Base-by-base conservation (phyloP, 2,797 vertebrate species). In the Centroberyx gerrardi region DNA sequence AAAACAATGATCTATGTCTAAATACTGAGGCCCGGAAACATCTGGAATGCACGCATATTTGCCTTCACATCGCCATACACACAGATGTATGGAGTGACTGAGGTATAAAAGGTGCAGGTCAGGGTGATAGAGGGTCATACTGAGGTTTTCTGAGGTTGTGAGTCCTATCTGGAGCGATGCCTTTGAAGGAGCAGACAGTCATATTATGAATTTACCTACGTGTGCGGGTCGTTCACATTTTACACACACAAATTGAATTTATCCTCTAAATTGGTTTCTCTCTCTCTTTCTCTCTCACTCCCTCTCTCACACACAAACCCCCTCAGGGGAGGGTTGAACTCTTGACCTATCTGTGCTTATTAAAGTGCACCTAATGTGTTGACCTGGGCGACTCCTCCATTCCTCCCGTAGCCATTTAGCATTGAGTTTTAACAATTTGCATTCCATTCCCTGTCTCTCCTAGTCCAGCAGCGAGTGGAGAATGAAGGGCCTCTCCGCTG, bases 291-390 rank as follows among this genome's bases (percentile, higher is more conserved):
- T 54, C 59, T 58, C 27, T 49, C 29, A 58, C 66, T 44, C 28
- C 60, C 58, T 54, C 42, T 15, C 66, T 29, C 73, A 82, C 62
- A 59, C 49, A 49, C 67, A 56, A 38, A 38, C 1, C 42, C 44
- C 48, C 44, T 76, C 64, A 61, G 49, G 72, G 80, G 70, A 92
- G 56, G 61, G 42, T 87, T 91, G 87, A 86, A 91, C 56, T 88
- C 73, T 71, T 77, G 77, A 76, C 74, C 84, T 79, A 33, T 76
- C 86, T 53, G 62, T 72, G 63, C 87, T 93, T 92, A 92, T 92
- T 90, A 91, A 94, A 93, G 93, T 89, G 44, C 73, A 70, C 82
- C 68, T 84, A 84, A 88, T 81, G 8, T 80, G 78, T 92, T 87
- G 90, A 93, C 89, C 91, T 82, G 77, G 66, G 73, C 79, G 63